A percentile compares a stretch with the other conserved stretches of the same genome.
These are phyloP conservation scores for Drosophila pseudotakahashii DNA, from an alignment of 2,888 invertebrate genomes.

Conservation along the genomic window DNA sequence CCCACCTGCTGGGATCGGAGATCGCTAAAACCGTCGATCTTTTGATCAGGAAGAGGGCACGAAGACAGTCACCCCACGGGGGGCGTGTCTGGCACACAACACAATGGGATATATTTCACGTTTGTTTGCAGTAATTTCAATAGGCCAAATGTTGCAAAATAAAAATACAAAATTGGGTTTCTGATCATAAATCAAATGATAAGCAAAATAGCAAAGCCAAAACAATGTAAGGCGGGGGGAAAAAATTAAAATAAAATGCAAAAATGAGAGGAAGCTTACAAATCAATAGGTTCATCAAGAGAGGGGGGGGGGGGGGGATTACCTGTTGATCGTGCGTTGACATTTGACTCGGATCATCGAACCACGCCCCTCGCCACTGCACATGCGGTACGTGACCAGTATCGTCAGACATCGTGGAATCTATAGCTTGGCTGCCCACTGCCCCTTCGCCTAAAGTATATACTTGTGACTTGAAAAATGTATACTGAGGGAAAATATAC, in stretches of 20 bases:
- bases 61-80: slow-evolving; percentile 14
- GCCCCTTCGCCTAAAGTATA: neutral
- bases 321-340: slow-evolving; percentile 65
- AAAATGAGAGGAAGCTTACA: slow-evolving; percentile 8
- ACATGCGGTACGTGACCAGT: slow-evolving; percentile 39
- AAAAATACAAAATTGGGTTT: slow-evolving; percentile 35
- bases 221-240: slow-evolving; percentile 22
- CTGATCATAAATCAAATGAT: slow-evolving; percentile 68
- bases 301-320: neutral
- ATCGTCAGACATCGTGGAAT: slow-evolving; percentile 39
- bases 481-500: neutral
- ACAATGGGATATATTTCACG: slow-evolving; percentile 58
- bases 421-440: slow-evolving; percentile 13
- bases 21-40: slow-evolving; percentile 9
- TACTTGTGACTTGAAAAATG: neutral
- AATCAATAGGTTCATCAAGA: slow-evolving; percentile 2
- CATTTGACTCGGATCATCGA: slow-evolving; percentile 64
- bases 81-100: slow-evolving; percentile 6
- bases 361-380: slow-evolving; percentile 49
- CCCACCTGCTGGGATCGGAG: slow-evolving; percentile 26
- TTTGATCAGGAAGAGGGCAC: slow-evolving; percentile 11
- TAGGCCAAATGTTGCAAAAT: slow-evolving; percentile 46
- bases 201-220: slow-evolving; percentile 37
- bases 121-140: slow-evolving; percentile 69
- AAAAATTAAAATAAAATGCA: slow-evolving; percentile 2